Base-by-base conservation (phyloP, 2,888 invertebrate species). In the Steinernema carpocapsae region DNA sequence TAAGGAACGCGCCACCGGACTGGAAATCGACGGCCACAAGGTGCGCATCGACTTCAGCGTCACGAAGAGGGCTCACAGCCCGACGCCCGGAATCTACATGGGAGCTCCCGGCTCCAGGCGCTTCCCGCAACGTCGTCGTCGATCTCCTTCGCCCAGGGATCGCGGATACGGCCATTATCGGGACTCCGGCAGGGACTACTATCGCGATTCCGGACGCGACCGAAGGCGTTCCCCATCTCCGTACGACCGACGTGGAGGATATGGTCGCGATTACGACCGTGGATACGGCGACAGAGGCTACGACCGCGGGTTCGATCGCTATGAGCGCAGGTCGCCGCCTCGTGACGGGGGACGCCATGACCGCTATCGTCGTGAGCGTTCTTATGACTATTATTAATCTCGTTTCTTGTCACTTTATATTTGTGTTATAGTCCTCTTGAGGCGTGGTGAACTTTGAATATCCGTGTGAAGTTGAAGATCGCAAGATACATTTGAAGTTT, bases 51-150 rank as follows among this genome's bases (percentile, higher is more conserved):
- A 86, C 71, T 86, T 79, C 75, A 85, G 84, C 1, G 77, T 84
- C 70, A 86, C 86, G 19, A 82, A 82, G 72, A 77, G 84, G 1
- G 82, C 84, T 1, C 86, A 86, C 71, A 82, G 84, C 19, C 86
- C 86, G 22, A 86, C 86, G 52, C 86, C 86, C 37, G 86, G 86
- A 17, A 78, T 84, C 37, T 86, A 86, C 76, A 84, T 84, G 83
- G 86, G 86, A 24, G 56, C 56, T 56, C 24, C 56, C 3, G 26
- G 26, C 22, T 6, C 56, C 4, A 22, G 56, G 22, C 56, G 56
- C 26, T 56, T 56, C 17, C 22, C 56, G 6, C 12, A 19, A 51
- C 51, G 56, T 24, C 56, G 56, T 24, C 22, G 17, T 56, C 14
- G 56, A 12, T 56, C 56, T 56, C 56, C 56, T 12, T 56, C 56